Evolutionary conservation across 2,888 invertebrate species (phyloP), one percentile per base, ranked within the genome.

Genomic region (Allolobophora icterica): DNA sequence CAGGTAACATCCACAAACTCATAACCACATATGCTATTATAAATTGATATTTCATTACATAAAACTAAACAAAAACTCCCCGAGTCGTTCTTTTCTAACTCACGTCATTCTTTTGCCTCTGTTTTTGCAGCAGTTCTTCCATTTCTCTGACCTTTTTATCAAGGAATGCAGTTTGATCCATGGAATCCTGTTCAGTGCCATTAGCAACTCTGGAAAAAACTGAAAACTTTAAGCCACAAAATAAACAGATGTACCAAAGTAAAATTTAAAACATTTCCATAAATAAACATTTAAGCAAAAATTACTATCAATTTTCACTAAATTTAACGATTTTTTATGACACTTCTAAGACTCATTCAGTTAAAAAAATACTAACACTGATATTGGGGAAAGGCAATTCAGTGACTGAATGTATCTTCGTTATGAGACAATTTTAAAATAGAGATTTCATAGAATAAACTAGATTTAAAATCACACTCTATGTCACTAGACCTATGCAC

Each of bases 41-140:
- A 21, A 52, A 52, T 21, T 24, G 52, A 52, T 42, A 42, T 42
- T 42, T 42, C 13, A 42, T 42, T 42, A 42, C 8, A 42, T 52
- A 24, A 52, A 52, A 71, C n/a, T 0, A 71, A 8, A 71, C 30
- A 71, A 71, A 71, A 21, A 8, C 17, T n/a, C n/a, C n/a, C n/a
- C 17, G 38, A 87, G 21, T 34, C 19, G 34, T 5, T 35, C 34
- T 35, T 15, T 35, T 35, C 34, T 24, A 35, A 87, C 87, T 87
- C 8, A 87, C 87, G n/a, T 87, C 87, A 17, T 87, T 87, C 38
- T 87, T 87, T 38, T 87, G 87, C 87, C 38, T 87, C 87, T 87
- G 87, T 35, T 21, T 87, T 24, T 87, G 87, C 34, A 87, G 87
- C 87, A 35, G 87, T 35, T 87, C 35, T 35, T 87, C 35, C 87